Evolutionary conservation across 92 coral and sea anemone species (phyloP).

Genomic region (Epizoanthus rinbou): DNA sequence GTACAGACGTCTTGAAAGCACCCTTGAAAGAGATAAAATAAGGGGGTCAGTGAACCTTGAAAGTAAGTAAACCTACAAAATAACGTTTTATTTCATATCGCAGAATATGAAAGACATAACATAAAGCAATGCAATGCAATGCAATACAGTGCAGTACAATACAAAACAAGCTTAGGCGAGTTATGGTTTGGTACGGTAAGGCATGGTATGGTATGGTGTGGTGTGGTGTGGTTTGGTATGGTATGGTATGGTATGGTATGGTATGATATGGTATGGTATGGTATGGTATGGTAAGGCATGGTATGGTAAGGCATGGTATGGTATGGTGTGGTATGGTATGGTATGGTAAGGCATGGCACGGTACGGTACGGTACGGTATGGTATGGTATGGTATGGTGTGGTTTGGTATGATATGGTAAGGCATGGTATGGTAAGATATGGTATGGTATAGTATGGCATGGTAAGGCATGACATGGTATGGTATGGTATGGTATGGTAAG

Average conservation of each 20-base stretch:
- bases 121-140: too few relatives aligned
- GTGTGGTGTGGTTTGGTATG: background rate
- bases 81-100: too few relatives aligned
- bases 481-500: background rate
- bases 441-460: too few relatives aligned
- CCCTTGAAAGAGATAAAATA: conserved; percentile 48
- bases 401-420: too few relatives aligned
- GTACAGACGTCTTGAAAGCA: conserved; percentile 69
- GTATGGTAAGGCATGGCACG: too few relatives aligned
- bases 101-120: too few relatives aligned
- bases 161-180: background rate
- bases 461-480: too few relatives aligned
- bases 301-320: too few relatives aligned
- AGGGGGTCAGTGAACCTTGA: background rate
- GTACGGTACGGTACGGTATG: background rate
- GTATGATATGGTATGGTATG: background rate
- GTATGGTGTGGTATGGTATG: background rate
- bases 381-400: background rate
- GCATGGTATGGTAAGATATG: background rate
- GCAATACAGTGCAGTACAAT: too few relatives aligned
- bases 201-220: background rate
- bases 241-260: background rate
- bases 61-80: background rate
- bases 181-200: background rate
- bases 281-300: too few relatives aligned